Evolutionary conservation across 2,113 vertebrate species (phyloP).

Genomic region (Coturnix japonica): DNA sequence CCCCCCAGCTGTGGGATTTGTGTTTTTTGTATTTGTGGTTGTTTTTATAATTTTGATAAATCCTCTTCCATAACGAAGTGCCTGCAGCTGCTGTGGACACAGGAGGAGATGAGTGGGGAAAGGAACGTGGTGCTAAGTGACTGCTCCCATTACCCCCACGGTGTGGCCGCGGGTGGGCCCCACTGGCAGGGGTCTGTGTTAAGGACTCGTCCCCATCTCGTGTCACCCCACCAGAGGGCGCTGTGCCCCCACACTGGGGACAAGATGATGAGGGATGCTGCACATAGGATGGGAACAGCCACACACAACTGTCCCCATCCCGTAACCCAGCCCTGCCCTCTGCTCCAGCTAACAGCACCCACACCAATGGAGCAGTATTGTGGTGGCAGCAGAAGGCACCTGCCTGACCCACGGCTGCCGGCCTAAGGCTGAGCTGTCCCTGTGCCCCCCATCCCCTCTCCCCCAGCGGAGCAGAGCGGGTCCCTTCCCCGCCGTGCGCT

Average conservation of each 20-base stretch:
- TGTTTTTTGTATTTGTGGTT: not conserved
- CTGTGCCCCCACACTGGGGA: not conserved
- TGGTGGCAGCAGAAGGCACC: too few species aligned
- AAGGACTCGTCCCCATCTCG: not conserved
- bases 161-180: not conserved
- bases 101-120: fast-evolving
- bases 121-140: fast-evolving
- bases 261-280: fast-evolving
- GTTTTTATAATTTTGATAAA: conserved; percentile 66
- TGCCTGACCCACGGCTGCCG: not conserved
- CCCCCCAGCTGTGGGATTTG: not conserved
- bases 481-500: not conserved
- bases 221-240: not conserved
- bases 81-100: not conserved
- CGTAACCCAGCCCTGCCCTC: not conserved
- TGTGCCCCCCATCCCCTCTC: fast-evolving
- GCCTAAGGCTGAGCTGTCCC: not conserved
- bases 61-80: not conserved
- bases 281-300: not conserved
- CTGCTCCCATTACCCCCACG: not conserved
- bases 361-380: not conserved
- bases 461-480: fast-evolving
- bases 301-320: not conserved
- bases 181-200: not conserved
- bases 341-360: not conserved